Evolutionary conservation across 2,113 vertebrate genomes (phyloP).

Genomic region (Theristicus caerulescens): DNA sequence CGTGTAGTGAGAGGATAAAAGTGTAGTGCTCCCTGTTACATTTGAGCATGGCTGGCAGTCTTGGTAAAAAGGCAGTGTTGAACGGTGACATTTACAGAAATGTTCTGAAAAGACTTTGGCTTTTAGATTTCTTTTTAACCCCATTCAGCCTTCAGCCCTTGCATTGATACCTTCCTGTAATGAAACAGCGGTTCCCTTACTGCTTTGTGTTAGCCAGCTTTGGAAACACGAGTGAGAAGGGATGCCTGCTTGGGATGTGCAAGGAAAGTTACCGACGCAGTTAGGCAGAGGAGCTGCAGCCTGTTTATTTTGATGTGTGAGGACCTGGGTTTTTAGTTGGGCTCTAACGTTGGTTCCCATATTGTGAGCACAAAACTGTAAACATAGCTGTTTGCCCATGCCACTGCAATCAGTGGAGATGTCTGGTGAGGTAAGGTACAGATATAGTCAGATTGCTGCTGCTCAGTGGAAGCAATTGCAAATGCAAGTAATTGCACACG

Average conservation of each 20-base stretch:
- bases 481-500: neutral
- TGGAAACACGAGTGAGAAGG: neutral
- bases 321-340: neutral
- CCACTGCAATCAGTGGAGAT: neutral
- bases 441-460: neutral
- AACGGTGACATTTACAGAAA: neutral
- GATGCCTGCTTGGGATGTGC: neutral
- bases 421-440: neutral
- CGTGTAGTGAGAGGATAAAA: neutral
- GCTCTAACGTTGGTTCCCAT: neutral
- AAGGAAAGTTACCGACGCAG: rapidly evolving
- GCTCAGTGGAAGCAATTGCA: neutral
- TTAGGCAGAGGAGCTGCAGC: neutral
- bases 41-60: neutral
- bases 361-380: neutral
- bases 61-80: neutral
- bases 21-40: neutral
- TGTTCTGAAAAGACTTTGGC: neutral
- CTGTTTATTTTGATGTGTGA: neutral
- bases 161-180: neutral
- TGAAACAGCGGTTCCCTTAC: neutral
- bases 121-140: neutral
- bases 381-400: neutral
- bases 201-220: neutral
- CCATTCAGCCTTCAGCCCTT: neutral